Percentiles rank a stretch among this genome's conserved stretches.
Conservation (phyloP, 2,113 vertebrate genomes). For the Elephantulus edwardii region DNA sequence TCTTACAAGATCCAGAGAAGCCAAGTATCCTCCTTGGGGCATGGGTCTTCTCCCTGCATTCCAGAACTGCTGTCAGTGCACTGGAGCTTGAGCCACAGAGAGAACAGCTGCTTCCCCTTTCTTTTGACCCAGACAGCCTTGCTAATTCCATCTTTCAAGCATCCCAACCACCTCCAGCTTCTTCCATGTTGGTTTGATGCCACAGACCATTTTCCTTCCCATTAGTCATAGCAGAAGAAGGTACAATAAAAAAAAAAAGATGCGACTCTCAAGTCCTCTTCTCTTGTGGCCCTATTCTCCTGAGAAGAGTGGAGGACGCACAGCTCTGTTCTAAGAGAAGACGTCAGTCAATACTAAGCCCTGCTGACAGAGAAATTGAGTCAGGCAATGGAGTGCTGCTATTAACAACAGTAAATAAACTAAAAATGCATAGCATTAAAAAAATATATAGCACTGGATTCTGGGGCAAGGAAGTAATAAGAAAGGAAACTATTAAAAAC, state of each 20-base stretch:
- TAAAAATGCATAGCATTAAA: neutral
- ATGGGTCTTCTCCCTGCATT: neutral
- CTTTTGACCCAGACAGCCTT: neutral
- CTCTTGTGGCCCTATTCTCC: neutral
- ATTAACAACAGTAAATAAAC: neutral
- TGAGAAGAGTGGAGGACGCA: neutral
- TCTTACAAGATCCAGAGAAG: neutral
- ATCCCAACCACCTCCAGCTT: neutral
- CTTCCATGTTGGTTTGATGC: conserved; percentile 1
- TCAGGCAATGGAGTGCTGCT: neutral
- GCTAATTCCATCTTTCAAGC: neutral
- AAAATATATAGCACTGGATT: neutral
- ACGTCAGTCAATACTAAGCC: neutral
- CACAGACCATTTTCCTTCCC: conserved; percentile 8
- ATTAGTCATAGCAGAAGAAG: neutral
- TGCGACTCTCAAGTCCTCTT: neutral
- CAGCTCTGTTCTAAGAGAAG: neutral
- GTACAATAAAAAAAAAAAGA: neutral
- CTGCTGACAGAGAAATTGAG: neutral
- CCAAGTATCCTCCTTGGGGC: neutral
- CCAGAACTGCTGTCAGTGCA: conserved; percentile 24
- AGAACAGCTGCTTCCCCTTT: neutral
- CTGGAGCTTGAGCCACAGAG: neutral
- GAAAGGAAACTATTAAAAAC: neutral
- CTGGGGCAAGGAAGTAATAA: neutral